Base-by-base conservation (phyloP, 2,797 vertebrate genomes). In the Lophius americanus region DNA sequence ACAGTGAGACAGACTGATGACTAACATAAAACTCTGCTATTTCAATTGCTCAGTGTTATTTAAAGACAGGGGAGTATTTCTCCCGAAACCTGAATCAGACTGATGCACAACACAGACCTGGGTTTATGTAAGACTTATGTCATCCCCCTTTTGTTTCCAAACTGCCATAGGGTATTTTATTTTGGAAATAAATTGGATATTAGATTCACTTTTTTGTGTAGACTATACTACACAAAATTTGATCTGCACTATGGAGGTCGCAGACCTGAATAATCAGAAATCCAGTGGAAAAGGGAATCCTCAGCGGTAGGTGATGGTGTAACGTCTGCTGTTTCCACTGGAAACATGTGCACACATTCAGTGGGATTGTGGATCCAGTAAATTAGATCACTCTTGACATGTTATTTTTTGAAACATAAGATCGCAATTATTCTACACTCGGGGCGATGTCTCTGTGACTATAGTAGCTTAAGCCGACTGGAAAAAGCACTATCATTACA, bases 251-350 rank as follows among this genome's bases (percentile, higher is more conserved):
- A 71, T 64, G 68, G 70, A 51, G 60, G 73, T 80, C 70, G 56
- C 41, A 65, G 66, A 63, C 57, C 46, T 10, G 51, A 76, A 72
- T 59, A 75, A 82, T 77, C 59, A 54, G 60, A 74, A 54, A 52
- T 60, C 59, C 54, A 47, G 61, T 81, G 73, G 79, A 82, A 85
- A 81, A 83, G 64, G 64, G 50, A 39, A 32, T 72, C 73, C 46
- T 63, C 60, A 13, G 79, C 73, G 64, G 58, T 23, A 46, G 63
- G 47, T 49, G 58, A 76, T 68, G 61, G 48, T 66, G 73, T 70
- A 47, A 71, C 33, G 14, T 73, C 74, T 63, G 70, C 67, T 66
- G 56, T 82, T 88, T 82, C 85, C 80, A 68, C 70, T 75, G 84
- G 84, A 82, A 80, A 75, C n/a, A 79, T 50, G 41, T 41, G 23